Evolutionary conservation across 2,797 vertebrate genomes (phyloP), one percentile per base, ranked within the genome.

Genomic region (Bufotes viridis): DNA sequence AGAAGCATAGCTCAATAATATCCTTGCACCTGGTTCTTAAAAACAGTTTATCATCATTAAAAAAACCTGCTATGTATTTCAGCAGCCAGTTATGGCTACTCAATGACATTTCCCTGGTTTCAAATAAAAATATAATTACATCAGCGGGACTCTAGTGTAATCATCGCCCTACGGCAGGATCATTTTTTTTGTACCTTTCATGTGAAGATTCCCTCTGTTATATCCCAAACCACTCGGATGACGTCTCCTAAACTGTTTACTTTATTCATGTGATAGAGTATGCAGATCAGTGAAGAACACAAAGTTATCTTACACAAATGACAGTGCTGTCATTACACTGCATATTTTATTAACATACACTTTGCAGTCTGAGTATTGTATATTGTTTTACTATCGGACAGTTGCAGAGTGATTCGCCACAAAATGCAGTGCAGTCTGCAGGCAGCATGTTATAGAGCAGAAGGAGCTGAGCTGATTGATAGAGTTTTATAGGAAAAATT

Each of bases 101-200:
- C 85, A 90, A 87, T 90, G 20, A 70, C 63, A 87, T 65, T 87
- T 90, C 11, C 26, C 74, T 70, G n/a, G 70, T 84, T 87, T 24
- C 15, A 57, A 90, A 87, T 87, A 87, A 81, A 87, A 81, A 87
- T 60, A 72, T 69, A 81, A 82, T 87, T 67, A 83, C 72, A 87
- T 78, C 61, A 75, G 84, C 55, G 51, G n/a, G 65, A 82, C 79
- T 84, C 86, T 89, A 65, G 87, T 92, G 78, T 88, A 17, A 86
- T 76, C 22, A 90, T n/a, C 51, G 86, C 15, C 24, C 90, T 55
- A 58, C 65, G 20, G 74, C 75, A 69, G 90, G 89, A 91, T 90
- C 69, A 89, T 86, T 57, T 76, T 17, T 80, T 57, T 84, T 92
- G 78, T 87, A 83, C 74, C 86, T 67, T 90, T 88, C 87, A 87